phyloP scores from a whole-genome alignment of 2,113 vertebrate species.

The Grammomys dolichurus region DNA sequence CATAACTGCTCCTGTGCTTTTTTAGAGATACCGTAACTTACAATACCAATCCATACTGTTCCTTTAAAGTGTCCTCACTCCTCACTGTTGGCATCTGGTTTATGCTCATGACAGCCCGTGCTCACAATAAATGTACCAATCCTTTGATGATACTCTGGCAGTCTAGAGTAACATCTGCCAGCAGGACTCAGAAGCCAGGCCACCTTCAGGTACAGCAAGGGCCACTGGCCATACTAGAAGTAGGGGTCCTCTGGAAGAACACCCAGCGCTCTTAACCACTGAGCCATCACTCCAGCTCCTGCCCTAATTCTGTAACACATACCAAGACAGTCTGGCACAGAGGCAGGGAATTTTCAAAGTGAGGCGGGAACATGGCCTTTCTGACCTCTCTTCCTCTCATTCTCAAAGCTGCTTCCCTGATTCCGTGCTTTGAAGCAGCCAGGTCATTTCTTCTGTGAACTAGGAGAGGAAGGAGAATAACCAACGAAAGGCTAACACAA shows the following conservation, averaged over 20 bases:
- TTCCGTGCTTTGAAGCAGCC: neutral
- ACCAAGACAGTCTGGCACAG: neutral
- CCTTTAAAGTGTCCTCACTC: constrained; percentile 19
- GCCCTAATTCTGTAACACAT: constrained; percentile 39
- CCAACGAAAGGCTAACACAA: neutral
- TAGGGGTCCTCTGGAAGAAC: neutral
- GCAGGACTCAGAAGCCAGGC: neutral
- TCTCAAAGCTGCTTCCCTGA: neutral
- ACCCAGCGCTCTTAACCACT: neutral
- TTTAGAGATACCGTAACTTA: constrained; percentile 1
- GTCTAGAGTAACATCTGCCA: neutral
- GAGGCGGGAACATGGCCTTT: constrained; percentile 11
- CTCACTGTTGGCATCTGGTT: neutral
- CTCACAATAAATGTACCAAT: neutral
- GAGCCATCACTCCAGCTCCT: neutral
- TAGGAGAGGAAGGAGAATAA: constrained; percentile 25
- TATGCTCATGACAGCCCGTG: neutral
- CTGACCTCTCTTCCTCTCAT: neutral
- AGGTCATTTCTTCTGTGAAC: constrained; percentile 14
- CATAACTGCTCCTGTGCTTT: neutral
- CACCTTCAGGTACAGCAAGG: neutral
- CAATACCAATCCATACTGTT: neutral
- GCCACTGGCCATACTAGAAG: neutral
- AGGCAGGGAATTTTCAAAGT: constrained; percentile 4
- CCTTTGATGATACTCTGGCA: neutral